Percentiles rank a stretch among this genome's conserved stretches.
Conservation (phyloP, 2,888 invertebrate genomes). For the Microplitis deprimator region DNA sequence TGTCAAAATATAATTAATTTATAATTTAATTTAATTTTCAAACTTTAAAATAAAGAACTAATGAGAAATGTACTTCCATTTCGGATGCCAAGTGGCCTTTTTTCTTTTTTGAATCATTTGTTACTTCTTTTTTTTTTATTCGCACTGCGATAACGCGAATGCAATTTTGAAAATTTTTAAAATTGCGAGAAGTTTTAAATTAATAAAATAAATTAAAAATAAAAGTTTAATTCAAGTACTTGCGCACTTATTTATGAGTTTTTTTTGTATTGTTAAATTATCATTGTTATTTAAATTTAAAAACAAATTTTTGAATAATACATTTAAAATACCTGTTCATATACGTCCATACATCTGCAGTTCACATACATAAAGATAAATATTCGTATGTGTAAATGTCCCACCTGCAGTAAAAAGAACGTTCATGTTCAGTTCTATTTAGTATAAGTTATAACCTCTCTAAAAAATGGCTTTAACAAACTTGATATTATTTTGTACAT, state of each 20-base stretch:
- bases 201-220: no score
- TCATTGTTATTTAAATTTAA: neutral
- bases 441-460: neutral
- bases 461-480: neutral
- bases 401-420: neutral
- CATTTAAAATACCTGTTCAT: neutral
- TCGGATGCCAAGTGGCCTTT: no score
- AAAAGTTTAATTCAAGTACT: no score
- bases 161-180: no score
- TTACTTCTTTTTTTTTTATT: no score
- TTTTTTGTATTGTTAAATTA: neutral
- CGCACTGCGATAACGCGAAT: no score
- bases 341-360: neutral
- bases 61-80: no score
- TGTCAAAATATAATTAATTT: no score
- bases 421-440: neutral
- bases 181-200: no score
- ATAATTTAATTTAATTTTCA: no score
- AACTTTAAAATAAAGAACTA: no score
- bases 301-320: neutral
- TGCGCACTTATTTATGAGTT: neutral
- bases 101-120: no score
- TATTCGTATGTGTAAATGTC: neutral
- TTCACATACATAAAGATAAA: neutral
- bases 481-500: neutral